These are phyloP conservation scores for Oligia latruncula DNA, from an alignment of 2,888 invertebrate genomes.

Conservation along the genomic window DNA sequence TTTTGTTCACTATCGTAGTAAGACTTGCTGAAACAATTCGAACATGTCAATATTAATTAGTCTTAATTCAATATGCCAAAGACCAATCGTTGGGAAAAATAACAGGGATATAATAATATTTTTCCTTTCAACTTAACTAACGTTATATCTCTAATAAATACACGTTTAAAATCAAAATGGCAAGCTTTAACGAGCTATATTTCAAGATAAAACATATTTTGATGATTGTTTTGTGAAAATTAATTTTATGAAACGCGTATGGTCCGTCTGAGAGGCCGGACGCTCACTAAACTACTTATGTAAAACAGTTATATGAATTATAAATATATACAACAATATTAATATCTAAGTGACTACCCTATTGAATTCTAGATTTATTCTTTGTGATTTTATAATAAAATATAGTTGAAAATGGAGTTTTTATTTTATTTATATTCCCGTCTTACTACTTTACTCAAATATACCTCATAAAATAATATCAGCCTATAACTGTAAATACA, in stretches of 20 bases:
- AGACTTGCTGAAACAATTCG: conserved; percentile 75
- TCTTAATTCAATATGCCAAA: conserved; percentile 86
- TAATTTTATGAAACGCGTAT: conserved; percentile 78
- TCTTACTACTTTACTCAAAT: neutral
- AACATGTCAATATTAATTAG: conserved; percentile 80
- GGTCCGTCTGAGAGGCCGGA: conserved; percentile 66
- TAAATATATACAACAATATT: conserved; percentile 85
- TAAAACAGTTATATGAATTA: conserved; percentile 84
- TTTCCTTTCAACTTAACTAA: conserved; percentile 82
- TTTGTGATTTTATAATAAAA: conserved; percentile 94
- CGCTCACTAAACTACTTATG: conserved; percentile 76
- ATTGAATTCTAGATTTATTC: conserved; percentile 92
- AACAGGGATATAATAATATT: conserved; percentile 87
- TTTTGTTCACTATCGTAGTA: conserved; percentile 72
- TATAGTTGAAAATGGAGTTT: conserved; percentile 85
- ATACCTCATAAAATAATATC: neutral
- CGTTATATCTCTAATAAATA: conserved; percentile 64
- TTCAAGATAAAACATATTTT: conserved; percentile 82
- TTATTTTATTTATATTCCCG: conserved; percentile 60
- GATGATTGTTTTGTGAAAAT: conserved; percentile 80
- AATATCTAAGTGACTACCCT: conserved; percentile 88
- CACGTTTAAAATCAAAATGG: conserved; percentile 70
- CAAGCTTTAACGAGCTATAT: conserved; percentile 81
- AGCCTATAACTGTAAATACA: neutral
- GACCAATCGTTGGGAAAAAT: conserved; percentile 88